Conservation (phyloP, 2,113 vertebrate species). For the Lophochroa leadbeateri region DNA sequence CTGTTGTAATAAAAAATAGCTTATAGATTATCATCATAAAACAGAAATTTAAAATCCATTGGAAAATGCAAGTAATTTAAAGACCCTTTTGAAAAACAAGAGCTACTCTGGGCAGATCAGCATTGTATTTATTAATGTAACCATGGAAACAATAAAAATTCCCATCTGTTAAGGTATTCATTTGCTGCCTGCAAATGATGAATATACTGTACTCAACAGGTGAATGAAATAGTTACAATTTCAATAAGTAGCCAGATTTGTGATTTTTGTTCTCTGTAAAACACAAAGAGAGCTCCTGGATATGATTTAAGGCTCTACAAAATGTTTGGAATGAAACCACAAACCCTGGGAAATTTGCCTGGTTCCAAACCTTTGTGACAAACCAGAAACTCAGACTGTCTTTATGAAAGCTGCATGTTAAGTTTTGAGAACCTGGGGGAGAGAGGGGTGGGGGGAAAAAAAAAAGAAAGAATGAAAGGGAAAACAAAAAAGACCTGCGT, state of each 20-base stretch:
- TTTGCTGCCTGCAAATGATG: conserved; percentile 41
- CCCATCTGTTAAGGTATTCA: conserved; percentile 46
- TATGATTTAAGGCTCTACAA: neutral
- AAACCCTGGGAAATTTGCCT: conserved; percentile 3
- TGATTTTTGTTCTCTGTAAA: conserved; percentile 21
- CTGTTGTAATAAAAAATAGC: neutral
- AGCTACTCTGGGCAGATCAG: conserved; percentile 38
- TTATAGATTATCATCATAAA: neutral
- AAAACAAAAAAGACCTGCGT: rapidly evolving
- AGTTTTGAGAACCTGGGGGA: neutral
- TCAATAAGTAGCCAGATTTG: conserved; percentile 11
- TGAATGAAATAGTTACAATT: conserved; percentile 45
- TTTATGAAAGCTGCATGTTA: neutral
- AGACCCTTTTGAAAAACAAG: conserved; percentile 36
- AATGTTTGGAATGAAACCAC: conserved; percentile 30
- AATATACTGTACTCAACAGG: conserved; percentile 27
- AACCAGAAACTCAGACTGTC: neutral
- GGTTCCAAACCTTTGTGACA: neutral
- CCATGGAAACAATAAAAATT: conserved; percentile 68
- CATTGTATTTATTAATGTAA: conserved; percentile 58
- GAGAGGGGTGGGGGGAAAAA: rapidly evolving
- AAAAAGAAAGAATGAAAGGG: neutral
- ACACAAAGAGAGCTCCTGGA: neutral
- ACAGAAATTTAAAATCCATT: conserved; percentile 6
- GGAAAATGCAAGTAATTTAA: conserved; percentile 37